A percentile compares a stretch with the other conserved stretches of the same genome.
Evolutionary conservation across 2,797 vertebrate species (phyloP).

Genomic region (Pseudotriccus pelzelni): DNA sequence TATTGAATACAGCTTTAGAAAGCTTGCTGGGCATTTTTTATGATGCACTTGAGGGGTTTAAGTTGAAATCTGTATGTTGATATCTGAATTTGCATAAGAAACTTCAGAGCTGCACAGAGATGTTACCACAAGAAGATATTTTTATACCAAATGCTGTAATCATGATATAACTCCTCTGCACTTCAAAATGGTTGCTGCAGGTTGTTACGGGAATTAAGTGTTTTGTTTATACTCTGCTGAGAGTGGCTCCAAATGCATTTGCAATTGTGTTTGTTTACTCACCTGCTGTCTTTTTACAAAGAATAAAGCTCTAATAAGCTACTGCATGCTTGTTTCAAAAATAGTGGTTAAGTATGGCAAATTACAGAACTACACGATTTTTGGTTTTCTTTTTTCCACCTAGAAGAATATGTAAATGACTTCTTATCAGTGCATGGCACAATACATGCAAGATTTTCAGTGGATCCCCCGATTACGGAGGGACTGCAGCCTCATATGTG

Average conservation of each 20-base stretch:
- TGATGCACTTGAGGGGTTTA: neutral
- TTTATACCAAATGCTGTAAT: neutral
- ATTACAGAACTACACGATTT: neutral
- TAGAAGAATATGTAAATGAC: neutral
- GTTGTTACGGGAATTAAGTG: neutral
- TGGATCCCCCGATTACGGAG: fast-evolving
- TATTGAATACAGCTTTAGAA: neutral
- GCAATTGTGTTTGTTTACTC: neutral
- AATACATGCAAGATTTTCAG: neutral
- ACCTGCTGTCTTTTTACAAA: neutral
- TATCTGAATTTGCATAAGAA: neutral
- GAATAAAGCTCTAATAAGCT: neutral
- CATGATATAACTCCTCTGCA: neutral
- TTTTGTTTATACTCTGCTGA: neutral
- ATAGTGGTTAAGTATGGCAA: neutral
- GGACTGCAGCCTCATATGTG: neutral
- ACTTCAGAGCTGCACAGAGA: neutral
- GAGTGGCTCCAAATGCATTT: neutral
- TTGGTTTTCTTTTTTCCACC: neutral
- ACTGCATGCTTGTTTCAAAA: neutral
- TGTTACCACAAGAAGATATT: neutral
- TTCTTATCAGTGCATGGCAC: neutral
- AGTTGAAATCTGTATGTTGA: neutral
- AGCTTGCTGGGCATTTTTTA: neutral
- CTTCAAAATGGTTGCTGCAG: neutral